These are phyloP conservation scores for Madoqua kirkii DNA, from an alignment of 2,113 vertebrate species.

Conservation along the genomic window DNA sequence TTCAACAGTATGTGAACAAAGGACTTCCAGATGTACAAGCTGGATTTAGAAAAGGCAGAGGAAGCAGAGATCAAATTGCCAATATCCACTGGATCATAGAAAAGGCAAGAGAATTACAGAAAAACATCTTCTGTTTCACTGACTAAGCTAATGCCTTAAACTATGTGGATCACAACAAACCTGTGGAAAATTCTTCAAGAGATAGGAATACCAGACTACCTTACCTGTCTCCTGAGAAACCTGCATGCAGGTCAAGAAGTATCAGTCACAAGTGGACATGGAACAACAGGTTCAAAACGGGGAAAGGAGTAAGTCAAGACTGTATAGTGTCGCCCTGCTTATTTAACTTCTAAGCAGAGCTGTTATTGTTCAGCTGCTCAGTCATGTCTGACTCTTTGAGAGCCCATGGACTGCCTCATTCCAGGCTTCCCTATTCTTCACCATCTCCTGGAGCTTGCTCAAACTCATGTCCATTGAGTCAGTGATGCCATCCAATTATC, in stretches of 20 bases:
- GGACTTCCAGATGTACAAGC: background rate
- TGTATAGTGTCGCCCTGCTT: background rate
- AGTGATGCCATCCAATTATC: background rate
- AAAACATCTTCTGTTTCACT: background rate
- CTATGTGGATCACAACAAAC: background rate
- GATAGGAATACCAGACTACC: background rate
- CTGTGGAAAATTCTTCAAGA: background rate
- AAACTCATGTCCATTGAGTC: background rate
- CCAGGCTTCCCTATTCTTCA: background rate
- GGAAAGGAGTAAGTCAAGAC: background rate
- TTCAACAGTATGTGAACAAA: background rate
- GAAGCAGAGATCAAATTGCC: background rate
- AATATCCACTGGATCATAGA: background rate
- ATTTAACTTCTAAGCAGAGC: background rate
- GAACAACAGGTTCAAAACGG: background rate
- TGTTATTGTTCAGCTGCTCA: background rate
- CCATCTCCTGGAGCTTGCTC: background rate
- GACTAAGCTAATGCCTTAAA: background rate
- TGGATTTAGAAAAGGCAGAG: background rate
- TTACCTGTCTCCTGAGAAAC: background rate
- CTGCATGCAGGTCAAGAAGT: background rate
- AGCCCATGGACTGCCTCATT: background rate
- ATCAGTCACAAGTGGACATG: background rate
- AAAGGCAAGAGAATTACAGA: background rate
- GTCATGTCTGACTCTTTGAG: background rate